Evolutionary conservation across 2,113 vertebrate species (phyloP).

Genomic region (Elachura formosa): DNA sequence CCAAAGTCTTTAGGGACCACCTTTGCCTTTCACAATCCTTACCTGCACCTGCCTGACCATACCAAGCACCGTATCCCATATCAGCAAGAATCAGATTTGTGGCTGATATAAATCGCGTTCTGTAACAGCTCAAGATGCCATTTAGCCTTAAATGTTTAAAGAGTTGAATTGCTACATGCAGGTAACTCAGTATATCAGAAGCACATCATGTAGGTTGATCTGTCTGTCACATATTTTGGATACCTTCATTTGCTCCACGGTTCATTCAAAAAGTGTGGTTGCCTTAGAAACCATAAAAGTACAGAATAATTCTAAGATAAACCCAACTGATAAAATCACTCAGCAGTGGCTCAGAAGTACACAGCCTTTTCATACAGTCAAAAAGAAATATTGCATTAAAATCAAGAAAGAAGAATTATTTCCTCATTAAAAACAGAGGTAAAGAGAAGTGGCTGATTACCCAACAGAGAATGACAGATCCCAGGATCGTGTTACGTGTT

Average conservation of each 20-base stretch:
- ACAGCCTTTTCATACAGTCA: neutral
- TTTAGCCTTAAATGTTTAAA: neutral
- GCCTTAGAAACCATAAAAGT: slow-evolving; percentile 54
- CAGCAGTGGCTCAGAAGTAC: neutral
- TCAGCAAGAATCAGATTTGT: neutral
- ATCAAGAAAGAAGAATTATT: neutral
- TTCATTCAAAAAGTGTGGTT: slow-evolving; percentile 48
- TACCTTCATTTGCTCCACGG: slow-evolving; percentile 23
- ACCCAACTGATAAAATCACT: slow-evolving; percentile 6
- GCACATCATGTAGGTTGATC: neutral
- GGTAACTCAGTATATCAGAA: neutral
- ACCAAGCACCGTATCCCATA: neutral
- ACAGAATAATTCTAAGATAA: slow-evolving; percentile 29
- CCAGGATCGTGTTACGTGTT: accelerated
- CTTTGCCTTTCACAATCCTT: neutral
- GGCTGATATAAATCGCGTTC: neutral
- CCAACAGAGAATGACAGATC: neutral
- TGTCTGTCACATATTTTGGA: slow-evolving; percentile 17
- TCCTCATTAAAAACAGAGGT: neutral
- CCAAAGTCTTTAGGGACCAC: neutral
- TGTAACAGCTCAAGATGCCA: neutral
- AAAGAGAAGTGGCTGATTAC: neutral
- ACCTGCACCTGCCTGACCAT: neutral
- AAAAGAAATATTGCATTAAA: neutral
- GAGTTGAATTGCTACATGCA: neutral